Conservation (phyloP, 1,140 invertebrate species). For the Theocolax elegans region DNA sequence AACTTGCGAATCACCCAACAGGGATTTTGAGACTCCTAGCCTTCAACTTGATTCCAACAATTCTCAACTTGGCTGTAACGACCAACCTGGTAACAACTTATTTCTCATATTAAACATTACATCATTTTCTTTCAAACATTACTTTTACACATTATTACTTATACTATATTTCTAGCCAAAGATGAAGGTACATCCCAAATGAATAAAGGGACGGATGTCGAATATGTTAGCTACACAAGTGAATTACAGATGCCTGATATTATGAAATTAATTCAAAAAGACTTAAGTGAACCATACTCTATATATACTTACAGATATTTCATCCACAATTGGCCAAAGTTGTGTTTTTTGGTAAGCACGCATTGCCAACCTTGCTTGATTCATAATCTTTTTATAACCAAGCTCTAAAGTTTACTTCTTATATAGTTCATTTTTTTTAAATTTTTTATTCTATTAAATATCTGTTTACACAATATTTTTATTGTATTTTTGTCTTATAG, state of each 20-base stretch:
- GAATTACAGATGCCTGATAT: slow-evolving; percentile 95
- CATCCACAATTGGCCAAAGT: slow-evolving; percentile 99
- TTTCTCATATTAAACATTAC: too few species aligned
- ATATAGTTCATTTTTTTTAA: too few species aligned
- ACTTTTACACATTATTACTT: slow-evolving; percentile 12
- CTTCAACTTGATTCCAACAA: slow-evolving; percentile 45
- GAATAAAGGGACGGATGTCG: slow-evolving; percentile 57
- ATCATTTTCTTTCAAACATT: too few species aligned
- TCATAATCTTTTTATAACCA: too few species aligned
- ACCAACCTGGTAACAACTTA: slow-evolving; percentile 50
- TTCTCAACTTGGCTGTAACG: slow-evolving; percentile 62
- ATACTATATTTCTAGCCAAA: slow-evolving; percentile 50
- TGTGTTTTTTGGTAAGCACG: slow-evolving; percentile 94
- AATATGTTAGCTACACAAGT: slow-evolving; percentile 83
- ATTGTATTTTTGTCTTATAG: too few species aligned
- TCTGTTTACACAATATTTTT: too few species aligned
- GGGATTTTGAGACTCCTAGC: slow-evolving; percentile 45
- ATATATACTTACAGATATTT: slow-evolving; percentile 99
- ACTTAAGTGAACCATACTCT: slow-evolving; percentile 99
- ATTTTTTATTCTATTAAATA: too few species aligned
- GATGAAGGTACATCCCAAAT: slow-evolving; percentile 51
- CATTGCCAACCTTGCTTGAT: not conserved
- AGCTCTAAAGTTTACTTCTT: too few species aligned
- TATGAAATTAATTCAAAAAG: slow-evolving; percentile 98
- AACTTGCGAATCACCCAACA: slow-evolving; percentile 53